Percentiles rank a stretch among this genome's conserved stretches.
These are phyloP conservation scores for Orientallactaga sibirica DNA, from an alignment of 2,797 vertebrate genomes.

Conservation along the genomic window DNA sequence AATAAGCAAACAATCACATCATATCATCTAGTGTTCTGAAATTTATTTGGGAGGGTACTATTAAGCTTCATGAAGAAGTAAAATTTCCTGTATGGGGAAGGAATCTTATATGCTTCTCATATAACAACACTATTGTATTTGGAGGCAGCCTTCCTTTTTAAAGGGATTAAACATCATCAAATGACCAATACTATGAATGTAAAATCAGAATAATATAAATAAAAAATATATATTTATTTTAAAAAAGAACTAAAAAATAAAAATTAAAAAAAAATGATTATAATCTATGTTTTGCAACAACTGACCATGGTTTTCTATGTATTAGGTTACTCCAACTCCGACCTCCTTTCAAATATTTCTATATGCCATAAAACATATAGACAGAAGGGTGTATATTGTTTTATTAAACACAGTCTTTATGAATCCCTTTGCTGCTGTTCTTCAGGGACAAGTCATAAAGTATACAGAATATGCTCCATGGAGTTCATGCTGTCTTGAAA, in stretches of 20 bases:
- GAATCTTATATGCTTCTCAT: not conserved
- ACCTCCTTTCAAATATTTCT: conserved; percentile 46
- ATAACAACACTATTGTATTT: not conserved
- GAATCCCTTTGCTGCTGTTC: conserved; percentile 27
- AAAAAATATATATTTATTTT: too few relatives aligned
- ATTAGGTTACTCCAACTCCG: conserved; percentile 39
- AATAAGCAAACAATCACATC: not conserved
- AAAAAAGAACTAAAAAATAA: too few relatives aligned
- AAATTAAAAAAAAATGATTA: too few relatives aligned
- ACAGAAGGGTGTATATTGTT: conserved; percentile 9
- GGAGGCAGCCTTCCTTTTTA: not conserved
- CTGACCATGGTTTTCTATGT: not conserved
- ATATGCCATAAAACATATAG: conserved; percentile 29
- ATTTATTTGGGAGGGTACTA: too few relatives aligned
- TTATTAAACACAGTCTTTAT: conserved; percentile 64
- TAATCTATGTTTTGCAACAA: not conserved
- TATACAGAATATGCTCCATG: not conserved
- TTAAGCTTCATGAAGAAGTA: not conserved
- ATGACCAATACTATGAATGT: too few relatives aligned
- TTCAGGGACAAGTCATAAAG: conserved; percentile 7
- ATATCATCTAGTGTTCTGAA: not conserved
- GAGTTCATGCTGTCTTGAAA: not conserved
- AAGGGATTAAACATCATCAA: conserved; percentile 39
- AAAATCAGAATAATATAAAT: too few relatives aligned
- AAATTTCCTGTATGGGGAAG: not conserved